Conservation (phyloP, 2,797 vertebrate species). For the Vultur gryphus region DNA sequence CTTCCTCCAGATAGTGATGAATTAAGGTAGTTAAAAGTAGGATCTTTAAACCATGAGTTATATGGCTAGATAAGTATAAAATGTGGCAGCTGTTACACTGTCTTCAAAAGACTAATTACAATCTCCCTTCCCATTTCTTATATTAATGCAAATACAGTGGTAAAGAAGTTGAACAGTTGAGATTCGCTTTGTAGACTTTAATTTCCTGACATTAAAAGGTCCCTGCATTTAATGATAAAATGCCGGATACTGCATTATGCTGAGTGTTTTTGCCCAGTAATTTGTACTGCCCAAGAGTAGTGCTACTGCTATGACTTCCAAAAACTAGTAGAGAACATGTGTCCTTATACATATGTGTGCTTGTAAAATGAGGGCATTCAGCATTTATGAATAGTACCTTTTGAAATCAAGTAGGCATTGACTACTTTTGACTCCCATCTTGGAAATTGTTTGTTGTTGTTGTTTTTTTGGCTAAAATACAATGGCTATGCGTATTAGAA, state of each 20-base stretch:
- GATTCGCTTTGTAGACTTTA: not conserved
- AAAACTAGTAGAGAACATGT: not conserved
- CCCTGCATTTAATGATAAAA: not conserved
- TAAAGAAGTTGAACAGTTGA: not conserved
- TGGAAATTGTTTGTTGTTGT: not conserved
- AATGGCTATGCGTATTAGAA: not conserved
- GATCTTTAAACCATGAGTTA: not conserved
- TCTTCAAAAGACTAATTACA: not conserved
- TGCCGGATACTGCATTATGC: accelerated
- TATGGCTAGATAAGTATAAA: not conserved
- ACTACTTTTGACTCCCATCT: not conserved
- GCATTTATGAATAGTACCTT: not conserved
- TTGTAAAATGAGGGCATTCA: not conserved
- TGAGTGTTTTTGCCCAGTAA: not conserved
- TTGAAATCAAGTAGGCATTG: not conserved
- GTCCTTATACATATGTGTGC: not conserved
- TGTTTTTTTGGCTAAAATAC: not conserved
- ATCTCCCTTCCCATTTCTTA: not conserved
- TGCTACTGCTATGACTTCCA: not conserved
- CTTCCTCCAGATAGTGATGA: not conserved
- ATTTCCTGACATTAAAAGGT: not conserved
- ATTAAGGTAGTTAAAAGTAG: not conserved
- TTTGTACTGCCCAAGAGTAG: not conserved
- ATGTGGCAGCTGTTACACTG: not conserved
- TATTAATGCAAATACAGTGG: not conserved